Conservation (phyloP, 2,797 vertebrate species). For the Delichon dasypus region DNA sequence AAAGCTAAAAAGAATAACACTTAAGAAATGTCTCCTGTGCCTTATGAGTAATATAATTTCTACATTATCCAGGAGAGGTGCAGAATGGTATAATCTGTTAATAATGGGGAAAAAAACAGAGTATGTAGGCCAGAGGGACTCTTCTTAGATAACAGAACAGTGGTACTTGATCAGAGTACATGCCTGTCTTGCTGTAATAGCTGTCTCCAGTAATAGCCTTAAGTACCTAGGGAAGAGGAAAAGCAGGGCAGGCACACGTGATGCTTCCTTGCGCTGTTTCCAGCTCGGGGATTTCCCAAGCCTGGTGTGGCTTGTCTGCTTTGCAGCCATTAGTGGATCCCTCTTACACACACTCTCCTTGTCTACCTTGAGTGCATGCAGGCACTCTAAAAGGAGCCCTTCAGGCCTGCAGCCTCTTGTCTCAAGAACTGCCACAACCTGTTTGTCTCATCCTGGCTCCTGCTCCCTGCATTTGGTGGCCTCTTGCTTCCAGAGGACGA, state of each 20-base stretch:
- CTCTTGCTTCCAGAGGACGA: neutral
- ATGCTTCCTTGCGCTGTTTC: neutral
- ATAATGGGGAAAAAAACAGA: neutral
- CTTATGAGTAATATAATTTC: neutral
- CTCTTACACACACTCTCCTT: neutral
- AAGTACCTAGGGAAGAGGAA: neutral
- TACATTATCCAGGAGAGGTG: neutral
- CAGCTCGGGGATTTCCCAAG: neutral
- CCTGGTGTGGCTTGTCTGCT: neutral
- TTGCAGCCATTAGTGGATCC: neutral
- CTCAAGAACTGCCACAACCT: neutral
- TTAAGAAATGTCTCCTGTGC: neutral
- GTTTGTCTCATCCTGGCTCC: neutral
- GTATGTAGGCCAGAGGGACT: neutral
- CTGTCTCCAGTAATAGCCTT: neutral
- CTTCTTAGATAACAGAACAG: neutral
- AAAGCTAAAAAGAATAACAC: neutral
- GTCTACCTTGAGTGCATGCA: neutral
- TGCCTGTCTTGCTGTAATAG: neutral
- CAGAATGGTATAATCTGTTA: neutral
- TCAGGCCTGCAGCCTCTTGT: neutral
- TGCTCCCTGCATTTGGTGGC: neutral
- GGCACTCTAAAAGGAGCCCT: neutral
- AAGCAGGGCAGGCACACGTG: neutral
- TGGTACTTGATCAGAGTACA: neutral